Conservation (phyloP, 2,888 invertebrate species). For the Pseudanteris insignis region DNA sequence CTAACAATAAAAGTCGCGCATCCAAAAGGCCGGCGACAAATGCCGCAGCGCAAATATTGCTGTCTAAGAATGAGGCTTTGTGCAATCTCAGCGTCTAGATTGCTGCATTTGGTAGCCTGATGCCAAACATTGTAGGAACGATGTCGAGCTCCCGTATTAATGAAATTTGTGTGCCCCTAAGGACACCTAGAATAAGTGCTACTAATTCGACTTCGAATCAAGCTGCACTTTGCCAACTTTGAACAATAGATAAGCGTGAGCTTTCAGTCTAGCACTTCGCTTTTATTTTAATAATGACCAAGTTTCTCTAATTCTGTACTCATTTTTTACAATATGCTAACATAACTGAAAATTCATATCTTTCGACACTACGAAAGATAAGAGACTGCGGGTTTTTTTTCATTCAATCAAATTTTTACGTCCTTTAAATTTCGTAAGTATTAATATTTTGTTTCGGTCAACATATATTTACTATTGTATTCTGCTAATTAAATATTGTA, state of each 20-base stretch:
- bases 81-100: conserved; percentile 11
- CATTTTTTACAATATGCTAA: too few relatives aligned
- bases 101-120: conserved; percentile 36
- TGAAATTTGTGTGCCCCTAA: conserved; percentile 41
- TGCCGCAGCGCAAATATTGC: conserved; percentile 11
- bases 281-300: conserved; percentile 13
- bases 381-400: too few relatives aligned
- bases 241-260: conserved; percentile 43
- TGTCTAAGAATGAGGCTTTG: conserved; percentile 39
- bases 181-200: conserved; percentile 44
- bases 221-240: conserved; percentile 43
- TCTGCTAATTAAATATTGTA: too few relatives aligned
- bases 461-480: too few relatives aligned
- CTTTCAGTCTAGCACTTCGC: too few relatives aligned
- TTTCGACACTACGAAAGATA: too few relatives aligned
- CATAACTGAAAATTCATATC: too few relatives aligned
- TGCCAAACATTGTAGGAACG: conserved; percentile 35
- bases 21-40: conserved; percentile 23
- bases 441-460: too few relatives aligned
- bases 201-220: conserved; percentile 43
- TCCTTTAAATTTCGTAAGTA: too few relatives aligned
- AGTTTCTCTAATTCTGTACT: conserved; percentile 1
- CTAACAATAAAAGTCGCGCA: conserved; percentile 1
- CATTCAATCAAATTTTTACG: too few relatives aligned
- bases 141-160: conserved; percentile 45